Evolutionary conservation across 2,113 vertebrate genomes (phyloP).

Genomic region (Dromiciops gliroides): DNA sequence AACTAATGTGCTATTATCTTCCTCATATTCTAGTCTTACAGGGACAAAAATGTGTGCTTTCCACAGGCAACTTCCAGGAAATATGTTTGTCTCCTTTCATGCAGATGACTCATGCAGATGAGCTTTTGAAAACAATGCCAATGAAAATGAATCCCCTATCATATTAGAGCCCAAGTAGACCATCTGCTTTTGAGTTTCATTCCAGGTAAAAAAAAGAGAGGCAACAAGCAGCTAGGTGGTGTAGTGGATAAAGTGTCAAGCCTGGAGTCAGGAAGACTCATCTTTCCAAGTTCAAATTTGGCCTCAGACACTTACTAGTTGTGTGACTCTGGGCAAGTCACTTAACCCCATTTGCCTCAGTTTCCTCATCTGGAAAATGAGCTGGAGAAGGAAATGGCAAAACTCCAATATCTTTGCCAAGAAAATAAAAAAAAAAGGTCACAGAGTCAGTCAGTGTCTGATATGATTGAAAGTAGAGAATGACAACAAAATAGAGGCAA

Average conservation of each 20-base stretch:
- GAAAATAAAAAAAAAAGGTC: neutral
- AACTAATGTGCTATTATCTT: neutral
- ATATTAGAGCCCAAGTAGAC: too few species aligned
- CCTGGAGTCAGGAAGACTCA: too few species aligned
- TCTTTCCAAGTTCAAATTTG: neutral
- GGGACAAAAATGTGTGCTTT: neutral
- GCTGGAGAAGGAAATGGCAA: neutral
- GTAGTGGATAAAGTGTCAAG: too few species aligned
- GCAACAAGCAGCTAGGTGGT: too few species aligned
- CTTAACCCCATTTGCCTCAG: neutral
- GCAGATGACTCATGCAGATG: neutral
- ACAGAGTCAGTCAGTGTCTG: too few species aligned
- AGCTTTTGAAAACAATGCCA: neutral
- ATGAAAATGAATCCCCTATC: neutral
- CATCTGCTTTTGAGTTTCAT: neutral
- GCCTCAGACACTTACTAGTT: neutral
- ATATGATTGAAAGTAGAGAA: neutral
- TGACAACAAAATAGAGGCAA: neutral
- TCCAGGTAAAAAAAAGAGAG: neutral
- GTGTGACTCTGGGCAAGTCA: neutral
- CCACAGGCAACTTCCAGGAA: neutral
- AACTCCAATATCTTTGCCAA: neutral
- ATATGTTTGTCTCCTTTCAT: neutral
- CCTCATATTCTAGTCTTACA: neutral
- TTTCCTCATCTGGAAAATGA: neutral